Evolutionary conservation across 2,888 invertebrate species (phyloP).

Genomic region (Siphlonurus alternatus): DNA sequence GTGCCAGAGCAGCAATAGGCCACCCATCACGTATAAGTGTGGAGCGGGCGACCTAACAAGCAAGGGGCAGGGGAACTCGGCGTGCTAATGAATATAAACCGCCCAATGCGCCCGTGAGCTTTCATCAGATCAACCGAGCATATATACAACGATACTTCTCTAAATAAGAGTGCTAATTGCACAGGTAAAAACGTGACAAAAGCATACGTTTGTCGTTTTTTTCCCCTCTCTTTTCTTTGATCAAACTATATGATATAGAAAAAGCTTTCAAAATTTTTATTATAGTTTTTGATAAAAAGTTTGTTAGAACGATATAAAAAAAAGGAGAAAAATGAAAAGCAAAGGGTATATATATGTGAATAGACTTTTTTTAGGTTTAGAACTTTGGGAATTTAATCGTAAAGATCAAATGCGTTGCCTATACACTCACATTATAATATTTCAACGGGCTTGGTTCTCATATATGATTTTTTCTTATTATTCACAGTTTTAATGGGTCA

Average conservation of each 20-base stretch:
- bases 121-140: background rate
- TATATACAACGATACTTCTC: no score
- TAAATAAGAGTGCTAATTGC: background rate
- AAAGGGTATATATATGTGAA: no score
- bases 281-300: background rate
- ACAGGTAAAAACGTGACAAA: background rate
- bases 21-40: background rate
- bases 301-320: no score
- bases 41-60: background rate
- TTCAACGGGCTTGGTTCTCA: no score
- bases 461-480: no score
- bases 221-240: background rate
- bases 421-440: no score
- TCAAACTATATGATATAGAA: background rate
- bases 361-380: no score
- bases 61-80: background rate
- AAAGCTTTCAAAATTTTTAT: background rate
- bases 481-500: no score
- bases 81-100: background rate
- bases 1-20: background rate
- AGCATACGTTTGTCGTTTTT: background rate
- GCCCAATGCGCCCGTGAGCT: no score
- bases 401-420: no score
- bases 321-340: no score
- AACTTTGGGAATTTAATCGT: no score